Percentiles rank a stretch among this genome's conserved stretches.
Conservation (phyloP, 2,113 vertebrate species). For the Daubentonia madagascariensis region DNA sequence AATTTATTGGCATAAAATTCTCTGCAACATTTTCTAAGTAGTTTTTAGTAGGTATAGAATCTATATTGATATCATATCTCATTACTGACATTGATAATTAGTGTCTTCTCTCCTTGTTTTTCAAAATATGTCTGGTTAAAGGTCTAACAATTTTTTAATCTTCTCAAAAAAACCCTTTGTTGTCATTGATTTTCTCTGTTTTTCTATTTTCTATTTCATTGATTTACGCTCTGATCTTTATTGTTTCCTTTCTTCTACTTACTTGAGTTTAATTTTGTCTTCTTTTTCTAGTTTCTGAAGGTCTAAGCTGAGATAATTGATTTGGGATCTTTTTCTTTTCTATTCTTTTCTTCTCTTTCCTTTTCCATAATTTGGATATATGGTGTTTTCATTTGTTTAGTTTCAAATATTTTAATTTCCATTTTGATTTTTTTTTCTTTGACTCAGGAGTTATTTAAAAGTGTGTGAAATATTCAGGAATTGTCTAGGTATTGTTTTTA, state of each 20-base stretch:
- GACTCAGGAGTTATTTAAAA: background rate
- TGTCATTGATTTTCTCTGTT: background rate
- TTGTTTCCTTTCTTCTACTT: background rate
- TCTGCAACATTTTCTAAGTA: background rate
- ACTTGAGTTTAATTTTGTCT: background rate
- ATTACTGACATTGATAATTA: background rate
- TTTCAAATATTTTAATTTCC: background rate
- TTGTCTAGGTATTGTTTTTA: background rate
- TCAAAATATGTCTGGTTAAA: background rate
- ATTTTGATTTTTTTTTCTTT: background rate
- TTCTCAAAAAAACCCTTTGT: background rate
- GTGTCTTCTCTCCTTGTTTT: background rate
- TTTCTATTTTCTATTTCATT: background rate
- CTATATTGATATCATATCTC: background rate
- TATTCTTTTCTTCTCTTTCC: background rate
- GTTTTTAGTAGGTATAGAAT: background rate
- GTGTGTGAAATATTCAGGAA: background rate
- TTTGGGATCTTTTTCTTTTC: background rate
- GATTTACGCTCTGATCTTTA: background rate
- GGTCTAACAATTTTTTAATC: background rate
- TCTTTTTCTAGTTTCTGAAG: background rate
- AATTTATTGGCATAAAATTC: background rate
- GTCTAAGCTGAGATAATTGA: background rate
- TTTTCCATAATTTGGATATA: background rate
- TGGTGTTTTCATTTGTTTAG: background rate